phyloP scores from a whole-genome alignment of 2,113 vertebrate genomes.

The Aptenodytes forsteri region DNA sequence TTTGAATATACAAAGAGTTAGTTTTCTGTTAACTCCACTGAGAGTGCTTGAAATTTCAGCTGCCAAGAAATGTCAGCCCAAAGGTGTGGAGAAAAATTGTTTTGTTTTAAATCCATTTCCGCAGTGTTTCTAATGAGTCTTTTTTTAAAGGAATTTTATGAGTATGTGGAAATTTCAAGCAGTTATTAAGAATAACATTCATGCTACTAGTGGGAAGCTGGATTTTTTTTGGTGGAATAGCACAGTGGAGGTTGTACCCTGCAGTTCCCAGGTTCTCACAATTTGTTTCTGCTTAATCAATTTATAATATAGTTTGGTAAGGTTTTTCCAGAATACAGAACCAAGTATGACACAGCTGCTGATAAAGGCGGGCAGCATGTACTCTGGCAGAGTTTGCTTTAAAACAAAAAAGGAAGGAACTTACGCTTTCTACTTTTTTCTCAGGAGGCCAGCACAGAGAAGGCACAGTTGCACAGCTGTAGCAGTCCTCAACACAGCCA shows the following conservation, averaged over 20 bases:
- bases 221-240: background rate
- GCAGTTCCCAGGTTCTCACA: background rate
- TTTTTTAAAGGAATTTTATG: background rate
- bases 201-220: background rate
- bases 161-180: background rate
- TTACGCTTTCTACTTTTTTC: background rate
- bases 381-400: background rate
- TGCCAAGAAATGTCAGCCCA: slow-evolving; percentile 20
- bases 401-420: background rate
- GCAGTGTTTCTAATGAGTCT: background rate
- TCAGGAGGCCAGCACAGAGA: background rate
- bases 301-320: background rate
- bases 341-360: background rate
- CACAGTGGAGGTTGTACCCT: background rate
- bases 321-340: background rate
- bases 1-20: background rate
- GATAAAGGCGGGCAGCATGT: background rate
- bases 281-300: background rate
- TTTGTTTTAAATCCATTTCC: slow-evolving; percentile 15
- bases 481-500: background rate
- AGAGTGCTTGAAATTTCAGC: background rate
- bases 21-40: background rate
- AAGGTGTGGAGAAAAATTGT: slow-evolving; percentile 7
- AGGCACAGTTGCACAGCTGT: background rate
- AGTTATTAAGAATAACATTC: background rate